phyloP scores from a whole-genome alignment of 2,888 invertebrate genomes.

The Adelognathus sp. region DNA sequence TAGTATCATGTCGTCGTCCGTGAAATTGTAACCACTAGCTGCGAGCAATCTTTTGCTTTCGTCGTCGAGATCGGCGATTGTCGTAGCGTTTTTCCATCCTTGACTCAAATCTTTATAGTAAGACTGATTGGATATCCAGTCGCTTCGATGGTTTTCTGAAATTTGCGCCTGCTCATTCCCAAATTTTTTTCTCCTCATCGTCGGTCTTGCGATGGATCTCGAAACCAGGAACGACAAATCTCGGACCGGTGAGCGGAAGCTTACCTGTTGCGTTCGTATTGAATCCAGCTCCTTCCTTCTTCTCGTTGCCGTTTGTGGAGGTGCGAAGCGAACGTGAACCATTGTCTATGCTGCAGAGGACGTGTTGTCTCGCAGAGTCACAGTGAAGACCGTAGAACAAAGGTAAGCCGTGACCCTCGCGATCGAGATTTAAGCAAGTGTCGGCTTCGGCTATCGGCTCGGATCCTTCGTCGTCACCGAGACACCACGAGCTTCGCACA shows the following conservation, averaged over 20 bases:
- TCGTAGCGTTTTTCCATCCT: not conserved
- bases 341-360: conserved; percentile 50
- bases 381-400: conserved; percentile 63
- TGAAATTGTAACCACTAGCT: conserved; percentile 36
- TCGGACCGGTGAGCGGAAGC: not conserved
- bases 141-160: not conserved
- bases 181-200: not conserved
- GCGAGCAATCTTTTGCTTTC: conserved; percentile 20
- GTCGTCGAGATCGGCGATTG: conserved; percentile 34
- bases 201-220: not conserved
- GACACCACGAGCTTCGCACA: conserved; percentile 57
- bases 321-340: not conserved
- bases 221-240: not conserved
- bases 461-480: conserved; percentile 48
- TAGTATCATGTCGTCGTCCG: conserved; percentile 31
- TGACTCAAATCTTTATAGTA: not conserved
- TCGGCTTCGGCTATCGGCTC: conserved; percentile 56
- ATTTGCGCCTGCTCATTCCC: not conserved
- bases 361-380: conserved; percentile 53
- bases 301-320: not conserved
- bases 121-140: not conserved
- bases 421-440: conserved; percentile 62
- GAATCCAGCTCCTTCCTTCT: not conserved
- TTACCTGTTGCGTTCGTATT: not conserved
- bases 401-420: conserved; percentile 60